Percentiles rank a stretch among this genome's conserved stretches.
These are phyloP conservation scores for Panurus biarmicus DNA, from an alignment of 2,113 vertebrate genomes.

Conservation along the genomic window DNA sequence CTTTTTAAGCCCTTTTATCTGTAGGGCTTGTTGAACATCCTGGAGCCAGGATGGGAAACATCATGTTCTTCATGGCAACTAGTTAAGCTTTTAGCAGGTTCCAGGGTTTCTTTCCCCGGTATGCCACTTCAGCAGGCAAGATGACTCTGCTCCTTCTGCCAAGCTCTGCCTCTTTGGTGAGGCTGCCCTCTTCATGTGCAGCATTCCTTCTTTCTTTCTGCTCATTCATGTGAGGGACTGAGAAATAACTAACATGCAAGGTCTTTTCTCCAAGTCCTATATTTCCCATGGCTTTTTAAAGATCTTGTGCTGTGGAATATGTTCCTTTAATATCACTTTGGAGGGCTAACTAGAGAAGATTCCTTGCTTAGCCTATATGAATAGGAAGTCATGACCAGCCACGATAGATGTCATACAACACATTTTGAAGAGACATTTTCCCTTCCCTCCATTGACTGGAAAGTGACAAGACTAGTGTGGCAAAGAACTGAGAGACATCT, in stretches of 20 bases:
- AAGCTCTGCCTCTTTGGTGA: background rate
- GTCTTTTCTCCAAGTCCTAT: rapidly evolving
- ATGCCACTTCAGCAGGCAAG: background rate
- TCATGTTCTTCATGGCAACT: background rate
- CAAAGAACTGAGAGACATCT: background rate
- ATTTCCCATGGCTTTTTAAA: background rate
- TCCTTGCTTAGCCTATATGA: background rate
- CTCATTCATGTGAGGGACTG: background rate
- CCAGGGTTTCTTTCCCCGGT: background rate
- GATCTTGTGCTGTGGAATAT: background rate
- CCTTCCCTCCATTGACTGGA: background rate
- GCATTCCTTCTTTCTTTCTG: background rate
- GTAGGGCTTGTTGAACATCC: background rate
- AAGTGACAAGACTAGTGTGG: background rate
- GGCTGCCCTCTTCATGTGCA: background rate
- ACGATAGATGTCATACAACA: rapidly evolving
- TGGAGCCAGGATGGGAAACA: background rate
- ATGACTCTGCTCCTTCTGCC: background rate
- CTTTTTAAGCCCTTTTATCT: background rate
- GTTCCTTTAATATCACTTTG: background rate
- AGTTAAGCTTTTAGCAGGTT: background rate
- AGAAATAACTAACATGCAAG: background rate
- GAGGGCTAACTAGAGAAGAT: background rate
- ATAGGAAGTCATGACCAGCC: background rate
- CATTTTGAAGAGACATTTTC: background rate